Base-by-base conservation (phyloP, 2,797 vertebrate species). In the Cynopterus sphinx region DNA sequence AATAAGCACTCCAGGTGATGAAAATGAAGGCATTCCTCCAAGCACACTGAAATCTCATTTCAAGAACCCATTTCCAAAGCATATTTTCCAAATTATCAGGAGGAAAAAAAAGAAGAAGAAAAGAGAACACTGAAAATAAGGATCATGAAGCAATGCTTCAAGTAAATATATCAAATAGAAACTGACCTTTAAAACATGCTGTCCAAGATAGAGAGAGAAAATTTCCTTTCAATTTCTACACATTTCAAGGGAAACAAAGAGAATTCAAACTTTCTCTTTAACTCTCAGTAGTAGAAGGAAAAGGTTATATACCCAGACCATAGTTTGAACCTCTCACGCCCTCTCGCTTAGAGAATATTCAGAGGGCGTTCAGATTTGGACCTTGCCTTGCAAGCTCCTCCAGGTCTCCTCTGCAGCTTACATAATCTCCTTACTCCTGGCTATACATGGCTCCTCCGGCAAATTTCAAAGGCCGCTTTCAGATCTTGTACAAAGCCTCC, bases 361-460 rank as follows among this genome's bases (percentile, higher is more conserved):
- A 41, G 79, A 97, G 94, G 83, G 84, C 85, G 63, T 96, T 93
- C 96, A 1, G 61, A 90, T 36, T 84, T 33, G 86, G 85, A 78
- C 79, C 61, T 17, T n/a, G 3, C 33, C 86, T 95, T 75, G 82
- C 83, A 95, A 90, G 79, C 88, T 84, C 53, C 95, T 89, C 86
- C 61, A 78, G 85, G 70, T 95, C 89, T 87, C 71, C 87, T 97
- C 96, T 95, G 96, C 96, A 89, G 96, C 98, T 98, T 98, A 97
- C 98, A 98, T 98, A 98, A 98, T 98, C 98, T 98, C 97, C 97
- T 98, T 98, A 98, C 97, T 98, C 96, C 97, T 97, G 97, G 97
- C 97, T 98, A 97, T 92, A 97, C 97, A 98, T 96, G 89, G n/a
- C 93, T 98, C 97, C 97, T 96, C 97, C 1, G 78, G 98, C 97